Evolutionary conservation across 2,113 vertebrate species (phyloP).

Genomic region (Nannospalax galili): DNA sequence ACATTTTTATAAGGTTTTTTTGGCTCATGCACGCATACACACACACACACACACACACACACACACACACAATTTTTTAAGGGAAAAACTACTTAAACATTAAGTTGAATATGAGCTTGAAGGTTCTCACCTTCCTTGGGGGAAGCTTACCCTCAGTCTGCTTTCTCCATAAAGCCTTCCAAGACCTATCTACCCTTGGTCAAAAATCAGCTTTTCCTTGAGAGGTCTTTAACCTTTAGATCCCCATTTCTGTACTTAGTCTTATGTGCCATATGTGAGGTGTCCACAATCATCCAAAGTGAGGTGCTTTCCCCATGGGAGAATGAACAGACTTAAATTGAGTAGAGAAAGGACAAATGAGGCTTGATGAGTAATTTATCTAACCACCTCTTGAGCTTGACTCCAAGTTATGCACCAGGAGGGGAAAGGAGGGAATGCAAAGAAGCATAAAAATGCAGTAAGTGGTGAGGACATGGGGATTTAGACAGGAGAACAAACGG

Average conservation of each 20-base stretch:
- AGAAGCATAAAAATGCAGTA: background rate
- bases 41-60: no score
- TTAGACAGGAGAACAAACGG: background rate
- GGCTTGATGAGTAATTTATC: background rate
- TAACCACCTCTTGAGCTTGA: background rate
- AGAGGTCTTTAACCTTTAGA: background rate
- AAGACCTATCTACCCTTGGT: background rate
- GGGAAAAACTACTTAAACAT: background rate
- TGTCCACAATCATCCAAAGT: rapidly evolving
- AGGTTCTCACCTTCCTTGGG: background rate
- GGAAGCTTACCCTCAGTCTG: background rate
- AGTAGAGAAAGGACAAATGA: background rate
- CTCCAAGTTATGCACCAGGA: background rate
- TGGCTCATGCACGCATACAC: no score
- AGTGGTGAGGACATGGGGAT: background rate
- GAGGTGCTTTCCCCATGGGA: background rate
- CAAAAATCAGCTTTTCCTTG: background rate
- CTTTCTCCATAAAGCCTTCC: background rate
- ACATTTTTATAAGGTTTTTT: no score
- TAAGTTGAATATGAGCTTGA: background rate
- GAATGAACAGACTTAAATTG: background rate
- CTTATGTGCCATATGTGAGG: background rate
- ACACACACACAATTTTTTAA: background rate
- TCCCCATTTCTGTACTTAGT: background rate
- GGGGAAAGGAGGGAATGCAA: background rate